Conservation (phyloP, 2,797 vertebrate species). For the Pipistrellus nathusii region DNA sequence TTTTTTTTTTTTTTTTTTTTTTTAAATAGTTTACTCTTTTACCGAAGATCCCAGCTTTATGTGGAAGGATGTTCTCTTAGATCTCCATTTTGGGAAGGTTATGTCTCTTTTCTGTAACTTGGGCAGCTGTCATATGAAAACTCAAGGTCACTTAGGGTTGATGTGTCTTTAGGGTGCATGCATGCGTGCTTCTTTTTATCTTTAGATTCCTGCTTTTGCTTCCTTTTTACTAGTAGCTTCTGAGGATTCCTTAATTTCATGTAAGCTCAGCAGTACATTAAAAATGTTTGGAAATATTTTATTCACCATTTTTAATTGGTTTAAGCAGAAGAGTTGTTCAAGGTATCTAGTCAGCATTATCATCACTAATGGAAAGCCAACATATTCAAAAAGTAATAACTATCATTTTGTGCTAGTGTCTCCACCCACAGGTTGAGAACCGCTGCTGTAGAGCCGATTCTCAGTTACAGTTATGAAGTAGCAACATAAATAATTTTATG, state of each 20-base stretch:
- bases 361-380: not conserved
- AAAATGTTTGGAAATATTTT: not conserved
- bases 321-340: constrained; percentile 24
- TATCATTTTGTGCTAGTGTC: constrained; percentile 9
- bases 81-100: not conserved
- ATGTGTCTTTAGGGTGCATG: not conserved
- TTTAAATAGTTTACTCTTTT: not conserved
- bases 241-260: constrained; percentile 22
- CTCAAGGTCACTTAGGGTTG: not conserved
- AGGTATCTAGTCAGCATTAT: not conserved
- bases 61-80: not conserved
- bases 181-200: not conserved
- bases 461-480: no score
- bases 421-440: no score
- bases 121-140: not conserved
- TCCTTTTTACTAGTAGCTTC: not conserved
- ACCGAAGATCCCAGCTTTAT: not conserved
- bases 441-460: no score
- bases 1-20: not conserved
- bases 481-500: no score
- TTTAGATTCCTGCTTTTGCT: not conserved
- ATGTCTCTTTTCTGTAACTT: not conserved
- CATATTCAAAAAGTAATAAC: not conserved
- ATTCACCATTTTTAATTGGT: not conserved
- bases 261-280: not conserved